Base-by-base conservation (phyloP, 2,888 invertebrate species). In the Lacanobia oleracea region DNA sequence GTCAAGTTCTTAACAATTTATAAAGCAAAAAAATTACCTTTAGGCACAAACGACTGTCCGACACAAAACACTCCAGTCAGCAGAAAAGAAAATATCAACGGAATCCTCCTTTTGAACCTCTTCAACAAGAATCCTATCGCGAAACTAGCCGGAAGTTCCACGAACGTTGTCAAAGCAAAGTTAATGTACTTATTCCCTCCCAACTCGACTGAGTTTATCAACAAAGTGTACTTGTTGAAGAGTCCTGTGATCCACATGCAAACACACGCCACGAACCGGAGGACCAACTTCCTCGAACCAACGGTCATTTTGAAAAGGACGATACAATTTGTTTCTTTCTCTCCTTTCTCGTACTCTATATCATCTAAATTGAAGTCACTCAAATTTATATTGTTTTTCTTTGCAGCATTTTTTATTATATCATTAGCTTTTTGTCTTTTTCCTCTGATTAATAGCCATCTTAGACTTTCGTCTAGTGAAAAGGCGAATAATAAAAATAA, bases 121-220 rank as follows among this genome's bases (percentile, higher is more conserved):
- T 97, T 96, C 75, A 97, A 92, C 69, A 96, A 87, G 72, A 95
- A 92, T 74, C 93, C 96, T 70, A 96, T 95, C 60, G 94, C 86
- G 53, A 96, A 88, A 84, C 96, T 96, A 0, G 96, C 97, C 2
- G 97, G 97, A 62, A 97, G 92, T 86, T 92, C 97, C 21, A 96
- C 94, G 14, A 96, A 84, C 0, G 96, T 92, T 16, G 97, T 96
- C 67, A 97, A 87, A 37, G 97, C 97, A 87, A 98, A 98, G 89
- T 98, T 98, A 7, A 97, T 87, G 88, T 97, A 98, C 86, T 97
- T 97, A 89, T 97, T 97, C 1, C 97, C 97, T 63, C 97, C 96
- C 64, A 98, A 91, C 0, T 97, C 95, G 0, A 97, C 97, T 0
- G 97, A 97, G 89, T 97, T 97, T 33, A 98, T 93, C 9, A 88